Evolutionary conservation across 2,113 vertebrate species (phyloP).

Genomic region (Limanda limanda): DNA sequence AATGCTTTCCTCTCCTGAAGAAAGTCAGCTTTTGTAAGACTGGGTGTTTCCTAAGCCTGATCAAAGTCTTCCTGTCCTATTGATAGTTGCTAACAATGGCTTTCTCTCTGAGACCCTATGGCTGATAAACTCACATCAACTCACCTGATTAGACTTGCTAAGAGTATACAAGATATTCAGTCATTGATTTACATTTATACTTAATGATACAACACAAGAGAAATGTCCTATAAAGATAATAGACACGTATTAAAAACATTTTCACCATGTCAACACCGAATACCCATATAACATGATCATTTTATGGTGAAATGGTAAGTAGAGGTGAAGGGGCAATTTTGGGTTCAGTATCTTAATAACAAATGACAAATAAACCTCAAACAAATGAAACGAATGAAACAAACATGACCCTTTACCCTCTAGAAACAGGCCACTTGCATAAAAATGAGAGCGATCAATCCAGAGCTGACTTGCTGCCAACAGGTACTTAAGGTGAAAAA

Average conservation of each 20-base stretch:
- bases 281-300: no score
- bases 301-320: no score
- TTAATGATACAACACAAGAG: no score
- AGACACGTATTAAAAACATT: no score
- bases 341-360: no score
- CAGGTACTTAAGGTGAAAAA: background rate
- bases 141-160: background rate
- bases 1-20: constrained; percentile 53
- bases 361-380: no score
- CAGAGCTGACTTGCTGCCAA: background rate
- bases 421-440: background rate
- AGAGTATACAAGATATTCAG: no score
- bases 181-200: no score
- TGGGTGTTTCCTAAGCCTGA: constrained; percentile 57
- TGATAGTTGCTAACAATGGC: constrained; percentile 71
- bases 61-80: constrained; percentile 80
- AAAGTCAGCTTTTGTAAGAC: constrained; percentile 46
- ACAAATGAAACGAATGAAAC: no score
- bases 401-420: background rate
- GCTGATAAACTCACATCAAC: constrained; percentile 4
- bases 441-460: background rate
- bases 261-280: no score
- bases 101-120: constrained; percentile 20
- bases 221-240: no score
- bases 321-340: no score